Conservation (phyloP, 2,888 invertebrate genomes). For the Drosophila histrio region DNA sequence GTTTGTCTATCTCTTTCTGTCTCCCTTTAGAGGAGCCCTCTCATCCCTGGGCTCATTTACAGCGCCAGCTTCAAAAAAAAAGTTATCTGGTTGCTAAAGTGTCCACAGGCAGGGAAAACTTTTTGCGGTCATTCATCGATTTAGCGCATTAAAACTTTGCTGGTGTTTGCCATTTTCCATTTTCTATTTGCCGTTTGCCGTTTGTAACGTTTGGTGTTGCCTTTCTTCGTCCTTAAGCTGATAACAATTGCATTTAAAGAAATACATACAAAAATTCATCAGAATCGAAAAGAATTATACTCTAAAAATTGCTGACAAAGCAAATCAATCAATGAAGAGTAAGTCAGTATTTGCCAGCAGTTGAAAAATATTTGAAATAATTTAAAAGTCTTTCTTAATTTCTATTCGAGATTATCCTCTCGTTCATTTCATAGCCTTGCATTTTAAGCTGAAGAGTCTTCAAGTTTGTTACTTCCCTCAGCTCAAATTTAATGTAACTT, state of each 20-base stretch:
- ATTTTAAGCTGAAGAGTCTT: background rate
- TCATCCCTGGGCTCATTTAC: conserved; percentile 68
- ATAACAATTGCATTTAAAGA: conserved; percentile 39
- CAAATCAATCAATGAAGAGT: background rate
- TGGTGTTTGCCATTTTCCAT: conserved; percentile 60
- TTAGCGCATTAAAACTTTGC: conserved; percentile 75
- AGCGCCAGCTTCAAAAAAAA: conserved; percentile 58
- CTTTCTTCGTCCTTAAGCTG: conserved; percentile 21
- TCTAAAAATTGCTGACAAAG: background rate
- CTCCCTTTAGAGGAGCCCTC: background rate
- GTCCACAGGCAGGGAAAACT: conserved; percentile 59
- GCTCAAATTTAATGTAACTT: background rate
- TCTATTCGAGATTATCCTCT: too few relatives aligned
- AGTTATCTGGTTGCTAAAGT: conserved; percentile 65
- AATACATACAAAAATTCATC: background rate
- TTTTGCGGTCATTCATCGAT: conserved; percentile 78
- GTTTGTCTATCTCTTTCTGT: background rate
- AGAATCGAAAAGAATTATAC: background rate
- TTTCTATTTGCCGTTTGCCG: conserved; percentile 20
- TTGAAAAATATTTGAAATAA: background rate
- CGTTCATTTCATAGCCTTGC: background rate
- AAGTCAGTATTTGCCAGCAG: background rate
- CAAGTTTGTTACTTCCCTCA: background rate
- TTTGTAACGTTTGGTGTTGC: conserved; percentile 19
- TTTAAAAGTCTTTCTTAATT: background rate